phyloP scores from a whole-genome alignment of 2,113 vertebrate species.

The Neomonachus schauinslandi region DNA sequence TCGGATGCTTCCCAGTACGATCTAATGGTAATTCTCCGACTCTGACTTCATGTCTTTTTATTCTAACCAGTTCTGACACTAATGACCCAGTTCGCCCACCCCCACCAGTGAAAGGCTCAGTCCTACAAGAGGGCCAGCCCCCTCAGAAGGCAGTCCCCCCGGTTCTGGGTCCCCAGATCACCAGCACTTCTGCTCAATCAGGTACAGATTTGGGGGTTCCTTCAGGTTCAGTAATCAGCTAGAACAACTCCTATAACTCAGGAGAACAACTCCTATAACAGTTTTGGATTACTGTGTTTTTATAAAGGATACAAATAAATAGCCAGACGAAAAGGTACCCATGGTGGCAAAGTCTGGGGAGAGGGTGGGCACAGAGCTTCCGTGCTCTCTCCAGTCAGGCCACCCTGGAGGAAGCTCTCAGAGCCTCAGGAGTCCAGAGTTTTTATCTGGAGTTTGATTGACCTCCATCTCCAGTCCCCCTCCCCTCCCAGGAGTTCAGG shows the following conservation, averaged over 20 bases:
- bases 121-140: neutral
- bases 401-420: neutral
- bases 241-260: neutral
- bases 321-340: neutral
- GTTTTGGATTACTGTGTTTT: neutral
- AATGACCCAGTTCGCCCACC: no score
- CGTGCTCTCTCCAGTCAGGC: no score
- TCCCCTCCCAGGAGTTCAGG: neutral
- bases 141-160: neutral
- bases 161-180: neutral
- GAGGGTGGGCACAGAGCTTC: neutral
- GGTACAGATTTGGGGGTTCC: neutral
- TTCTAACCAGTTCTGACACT: neutral
- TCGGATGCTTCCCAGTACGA: no score
- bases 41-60: rapidly evolving
- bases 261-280: neutral
- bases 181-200: no score
- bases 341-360: neutral
- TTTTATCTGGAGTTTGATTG: rapidly evolving
- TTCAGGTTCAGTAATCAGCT: no score
- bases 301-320: neutral
- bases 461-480: neutral
- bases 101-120: neutral
- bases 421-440: neutral
- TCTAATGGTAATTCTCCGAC: rapidly evolving